phyloP scores from a whole-genome alignment of 92 coral and sea anemone genomes.

The Palythoa grandis region DNA sequence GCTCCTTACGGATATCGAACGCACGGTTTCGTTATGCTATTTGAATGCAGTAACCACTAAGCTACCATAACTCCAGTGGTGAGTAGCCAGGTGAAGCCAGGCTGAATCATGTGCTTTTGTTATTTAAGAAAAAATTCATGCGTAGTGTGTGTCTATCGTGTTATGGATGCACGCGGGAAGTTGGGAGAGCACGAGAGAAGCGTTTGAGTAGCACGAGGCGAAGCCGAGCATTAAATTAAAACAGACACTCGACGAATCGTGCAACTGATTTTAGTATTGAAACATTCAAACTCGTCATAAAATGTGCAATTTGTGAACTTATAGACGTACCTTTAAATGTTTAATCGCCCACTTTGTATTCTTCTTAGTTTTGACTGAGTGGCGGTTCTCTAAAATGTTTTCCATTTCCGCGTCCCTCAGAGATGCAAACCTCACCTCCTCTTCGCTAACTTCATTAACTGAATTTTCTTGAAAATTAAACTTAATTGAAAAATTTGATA shows the following conservation, averaged over 20 bases:
- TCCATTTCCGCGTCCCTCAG: constrained; percentile 17
- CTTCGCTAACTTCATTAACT: constrained; percentile 6
- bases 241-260: not conserved
- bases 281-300: not conserved
- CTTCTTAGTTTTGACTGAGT: not conserved
- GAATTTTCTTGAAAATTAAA: not conserved
- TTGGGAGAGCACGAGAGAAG: too few species aligned
- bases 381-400: constrained; percentile 2
- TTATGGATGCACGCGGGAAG: too few species aligned
- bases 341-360: not conserved
- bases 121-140: too few species aligned
- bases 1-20: too few species aligned
- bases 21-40: too few species aligned
- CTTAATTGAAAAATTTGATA: not conserved
- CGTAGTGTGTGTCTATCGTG: too few species aligned
- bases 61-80: too few species aligned
- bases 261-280: not conserved
- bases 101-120: too few species aligned
- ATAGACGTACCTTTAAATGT: constrained; percentile 2
- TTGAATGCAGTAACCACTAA: too few species aligned
- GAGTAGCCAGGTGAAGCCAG: too few species aligned
- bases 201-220: too few species aligned
- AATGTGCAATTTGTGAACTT: not conserved
- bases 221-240: not conserved
- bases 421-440: constrained; percentile 17